Conservation (phyloP, 2,888 invertebrate species). For the Mimas tiliae region DNA sequence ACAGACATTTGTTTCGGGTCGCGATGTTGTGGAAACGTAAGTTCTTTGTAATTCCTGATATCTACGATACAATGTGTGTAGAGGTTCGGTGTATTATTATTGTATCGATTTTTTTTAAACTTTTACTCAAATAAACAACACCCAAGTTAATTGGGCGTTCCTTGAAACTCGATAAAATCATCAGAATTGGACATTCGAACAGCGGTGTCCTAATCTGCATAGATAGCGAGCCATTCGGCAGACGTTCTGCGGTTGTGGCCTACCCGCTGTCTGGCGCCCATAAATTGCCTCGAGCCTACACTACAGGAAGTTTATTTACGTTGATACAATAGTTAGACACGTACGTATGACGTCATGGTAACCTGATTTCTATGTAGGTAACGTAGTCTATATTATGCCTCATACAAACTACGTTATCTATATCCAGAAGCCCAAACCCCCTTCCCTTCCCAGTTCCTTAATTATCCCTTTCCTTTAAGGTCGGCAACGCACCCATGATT, state of each 20-base stretch:
- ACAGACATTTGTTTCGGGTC: too few relatives aligned
- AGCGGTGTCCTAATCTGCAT: constrained; percentile 35
- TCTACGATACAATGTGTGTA: too few relatives aligned
- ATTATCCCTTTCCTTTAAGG: too few relatives aligned
- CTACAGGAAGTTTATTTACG: constrained; percentile 27
- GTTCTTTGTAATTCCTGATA: too few relatives aligned
- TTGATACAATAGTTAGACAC: constrained; percentile 19
- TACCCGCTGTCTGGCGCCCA: constrained; percentile 16
- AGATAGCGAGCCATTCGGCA: constrained; percentile 27
- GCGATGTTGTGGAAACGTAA: too few relatives aligned
- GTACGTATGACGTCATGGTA: not conserved
- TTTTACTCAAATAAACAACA: not conserved
- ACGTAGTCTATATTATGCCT: too few relatives aligned
- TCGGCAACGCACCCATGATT: too few relatives aligned
- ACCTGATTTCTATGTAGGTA: too few relatives aligned
- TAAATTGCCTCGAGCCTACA: constrained; percentile 18
- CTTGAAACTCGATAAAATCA: constrained; percentile 6
- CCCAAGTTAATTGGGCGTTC: not conserved
- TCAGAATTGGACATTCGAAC: constrained; percentile 17
- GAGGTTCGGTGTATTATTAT: too few relatives aligned
- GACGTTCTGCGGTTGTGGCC: constrained; percentile 18
- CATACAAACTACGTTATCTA: too few relatives aligned
- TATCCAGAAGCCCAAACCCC: too few relatives aligned
- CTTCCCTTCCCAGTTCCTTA: too few relatives aligned
- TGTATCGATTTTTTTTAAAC: not conserved